These are phyloP conservation scores for Galerucella calmariensis DNA, from an alignment of 2,888 invertebrate genomes.

Conservation along the genomic window DNA sequence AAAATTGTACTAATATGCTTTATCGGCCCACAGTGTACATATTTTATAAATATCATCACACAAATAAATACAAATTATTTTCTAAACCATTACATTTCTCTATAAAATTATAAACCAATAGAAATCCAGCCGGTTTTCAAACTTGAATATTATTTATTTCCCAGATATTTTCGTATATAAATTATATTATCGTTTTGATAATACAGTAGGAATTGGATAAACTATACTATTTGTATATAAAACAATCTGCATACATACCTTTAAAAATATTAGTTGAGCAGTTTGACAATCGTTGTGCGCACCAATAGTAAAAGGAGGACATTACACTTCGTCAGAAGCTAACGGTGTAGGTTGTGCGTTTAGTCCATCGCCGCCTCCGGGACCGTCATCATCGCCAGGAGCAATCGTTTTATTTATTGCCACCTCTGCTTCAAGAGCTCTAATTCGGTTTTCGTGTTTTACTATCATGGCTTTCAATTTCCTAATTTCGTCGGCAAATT, in stretches of 20 bases:
- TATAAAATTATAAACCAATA: no score
- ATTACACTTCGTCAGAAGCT: conserved; percentile 73
- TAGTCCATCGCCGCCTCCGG: conserved; percentile 63
- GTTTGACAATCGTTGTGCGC: conserved; percentile 22
- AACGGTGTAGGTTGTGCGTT: conserved; percentile 55
- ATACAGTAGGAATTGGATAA: no score
- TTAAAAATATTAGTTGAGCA: conserved; percentile 45
- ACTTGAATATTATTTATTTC: no score
- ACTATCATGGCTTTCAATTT: conserved; percentile 94
- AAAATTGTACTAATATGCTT: no score
- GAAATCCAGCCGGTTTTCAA: no score
- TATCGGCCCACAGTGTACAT: no score
- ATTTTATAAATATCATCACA: no score
- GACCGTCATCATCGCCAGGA: conserved; percentile 60
- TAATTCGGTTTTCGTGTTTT: conserved; percentile 73
- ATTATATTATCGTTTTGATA: no score
- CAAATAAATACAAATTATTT: no score
- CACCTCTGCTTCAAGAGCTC: conserved; percentile 57
- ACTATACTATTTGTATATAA: not conserved
- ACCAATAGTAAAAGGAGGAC: conserved; percentile 2
- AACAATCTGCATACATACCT: conserved; percentile 28
- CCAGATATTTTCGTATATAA: no score
- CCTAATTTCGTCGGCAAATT: conserved; percentile 88
- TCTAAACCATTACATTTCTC: no score
- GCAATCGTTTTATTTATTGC: conserved; percentile 42